Evolutionary conservation across 30 jellyfish, hydroid and myxozoan genomes (phyloP).

Genomic region (Aurelia aurita complex sp. Pacific): DNA sequence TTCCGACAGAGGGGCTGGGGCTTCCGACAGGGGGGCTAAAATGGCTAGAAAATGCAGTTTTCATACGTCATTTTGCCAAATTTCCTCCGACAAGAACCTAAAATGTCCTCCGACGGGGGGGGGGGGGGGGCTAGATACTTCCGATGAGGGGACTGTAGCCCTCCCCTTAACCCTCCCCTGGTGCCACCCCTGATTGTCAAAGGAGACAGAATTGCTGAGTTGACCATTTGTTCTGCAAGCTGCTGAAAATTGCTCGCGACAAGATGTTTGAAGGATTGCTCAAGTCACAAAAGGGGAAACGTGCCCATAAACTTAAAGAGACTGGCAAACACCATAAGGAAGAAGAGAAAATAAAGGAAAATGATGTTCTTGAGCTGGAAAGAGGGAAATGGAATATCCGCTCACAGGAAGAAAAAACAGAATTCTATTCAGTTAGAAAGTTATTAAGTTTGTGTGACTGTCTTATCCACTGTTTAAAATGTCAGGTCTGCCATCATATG

Average conservation of each 20-base stretch:
- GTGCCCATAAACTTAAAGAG: constrained; percentile 28
- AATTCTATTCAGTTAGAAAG: no score
- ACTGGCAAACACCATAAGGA: constrained; percentile 21
- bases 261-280: constrained; percentile 21
- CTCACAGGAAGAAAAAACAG: constrained; percentile 16
- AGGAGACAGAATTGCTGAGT: constrained; percentile 7
- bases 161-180: neutral
- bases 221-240: constrained; percentile 29
- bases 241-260: neutral
- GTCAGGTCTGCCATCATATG: no score
- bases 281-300: constrained; percentile 27
- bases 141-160: no score
- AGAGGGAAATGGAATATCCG: constrained; percentile 10
- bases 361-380: constrained; percentile 18
- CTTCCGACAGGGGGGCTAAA: no score
- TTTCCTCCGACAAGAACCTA: no score
- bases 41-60: no score
- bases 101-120: no score
- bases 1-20: no score
- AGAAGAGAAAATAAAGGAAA: constrained; percentile 12
- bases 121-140: no score
- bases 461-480: no score
- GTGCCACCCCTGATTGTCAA: neutral
- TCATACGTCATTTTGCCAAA: no score
- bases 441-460: no score